These are phyloP conservation scores for Sarcophaga variegata DNA, from an alignment of 2,888 invertebrate species.

Conservation along the genomic window DNA sequence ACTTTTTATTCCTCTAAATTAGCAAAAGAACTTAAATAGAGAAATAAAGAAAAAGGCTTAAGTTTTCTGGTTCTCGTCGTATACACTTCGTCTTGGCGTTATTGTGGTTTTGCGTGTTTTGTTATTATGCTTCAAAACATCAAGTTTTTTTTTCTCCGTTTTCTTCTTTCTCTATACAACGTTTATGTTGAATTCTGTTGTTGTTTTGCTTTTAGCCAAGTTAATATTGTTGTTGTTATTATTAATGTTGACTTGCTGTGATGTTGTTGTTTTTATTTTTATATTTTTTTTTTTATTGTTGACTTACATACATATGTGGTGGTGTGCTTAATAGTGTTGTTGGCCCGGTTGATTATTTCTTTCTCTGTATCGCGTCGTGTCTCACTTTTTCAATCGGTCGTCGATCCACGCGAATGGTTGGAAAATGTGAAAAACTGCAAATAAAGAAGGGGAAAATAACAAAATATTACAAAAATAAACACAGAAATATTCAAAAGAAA, in stretches of 20 bases:
- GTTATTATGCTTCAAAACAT: conserved; percentile 68
- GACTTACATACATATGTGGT: neutral
- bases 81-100: conserved; percentile 41
- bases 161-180: neutral
- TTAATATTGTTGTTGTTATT: conserved; percentile 21
- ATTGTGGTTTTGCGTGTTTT: conserved; percentile 69
- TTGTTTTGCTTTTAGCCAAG: conserved; percentile 52
- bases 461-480: conserved; percentile 61
- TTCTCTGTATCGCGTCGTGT: conserved; percentile 51
- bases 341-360: conserved; percentile 53
- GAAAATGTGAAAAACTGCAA: conserved; percentile 67
- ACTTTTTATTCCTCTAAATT: too few species aligned
- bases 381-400: conserved; percentile 56
- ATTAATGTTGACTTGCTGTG: too few species aligned
- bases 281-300: conserved; percentile 41
- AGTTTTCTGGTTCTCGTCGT: conserved; percentile 27
- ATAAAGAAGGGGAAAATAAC: conserved; percentile 62
- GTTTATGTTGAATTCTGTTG: too few species aligned
- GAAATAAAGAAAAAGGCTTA: conserved; percentile 45
- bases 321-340: conserved; percentile 36
- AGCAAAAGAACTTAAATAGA: conserved; percentile 4
- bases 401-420: conserved; percentile 70
- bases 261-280: conserved; percentile 33
- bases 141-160: conserved; percentile 22
- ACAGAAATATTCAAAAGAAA: conserved; percentile 63